Percentiles rank a stretch among this genome's conserved stretches.
Evolutionary conservation across 2,113 vertebrate genomes (phyloP).

Genomic region (Albula goreensis): DNA sequence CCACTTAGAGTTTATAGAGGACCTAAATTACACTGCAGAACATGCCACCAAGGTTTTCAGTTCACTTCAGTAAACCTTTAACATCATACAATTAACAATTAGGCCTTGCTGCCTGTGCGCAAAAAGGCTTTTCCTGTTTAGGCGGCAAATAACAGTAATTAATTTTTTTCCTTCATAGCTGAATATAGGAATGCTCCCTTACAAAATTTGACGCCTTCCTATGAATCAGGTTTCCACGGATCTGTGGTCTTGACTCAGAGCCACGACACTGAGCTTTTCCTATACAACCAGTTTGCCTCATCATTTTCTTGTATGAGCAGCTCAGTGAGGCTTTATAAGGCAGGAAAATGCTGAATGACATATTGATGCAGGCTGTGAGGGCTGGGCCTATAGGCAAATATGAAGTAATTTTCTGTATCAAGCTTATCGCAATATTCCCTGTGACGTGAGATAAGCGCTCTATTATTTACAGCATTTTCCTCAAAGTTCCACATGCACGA

Average conservation of each 20-base stretch:
- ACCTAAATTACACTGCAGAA: not conserved
- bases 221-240: not conserved
- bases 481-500: too few relatives aligned
- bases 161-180: not conserved
- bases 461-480: not conserved
- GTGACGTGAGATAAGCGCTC: not conserved
- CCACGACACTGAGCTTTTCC: not conserved
- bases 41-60: not conserved
- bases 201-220: not conserved
- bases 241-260: not conserved
- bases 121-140: not conserved
- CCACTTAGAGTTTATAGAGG: not conserved
- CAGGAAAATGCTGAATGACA: not conserved
- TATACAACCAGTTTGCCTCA: not conserved
- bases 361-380: not conserved
- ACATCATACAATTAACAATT: not conserved
- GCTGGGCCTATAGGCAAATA: not conserved
- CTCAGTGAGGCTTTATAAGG: slow-evolving; percentile 8
- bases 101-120: not conserved
- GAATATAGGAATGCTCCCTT: not conserved
- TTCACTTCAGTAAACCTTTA: not conserved
- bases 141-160: not conserved
- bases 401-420: not conserved
- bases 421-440: not conserved
- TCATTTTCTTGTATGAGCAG: not conserved